Evolutionary conservation across 2,888 invertebrate genomes (phyloP).

Genomic region (Aporophyla nigra): DNA sequence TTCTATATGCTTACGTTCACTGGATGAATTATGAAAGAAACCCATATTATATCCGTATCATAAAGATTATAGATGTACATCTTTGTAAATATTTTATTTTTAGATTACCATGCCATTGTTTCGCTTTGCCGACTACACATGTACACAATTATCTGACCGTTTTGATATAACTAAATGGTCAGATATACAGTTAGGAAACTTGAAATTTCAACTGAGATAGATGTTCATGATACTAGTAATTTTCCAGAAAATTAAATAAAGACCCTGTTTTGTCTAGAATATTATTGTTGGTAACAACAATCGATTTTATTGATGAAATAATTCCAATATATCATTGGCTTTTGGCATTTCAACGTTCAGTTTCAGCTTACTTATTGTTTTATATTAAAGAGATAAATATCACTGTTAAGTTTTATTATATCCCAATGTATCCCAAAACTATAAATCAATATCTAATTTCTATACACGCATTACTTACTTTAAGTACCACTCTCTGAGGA

Average conservation of each 20-base stretch:
- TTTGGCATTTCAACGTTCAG: constrained; percentile 9
- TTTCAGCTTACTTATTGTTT: not conserved
- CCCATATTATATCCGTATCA: not conserved
- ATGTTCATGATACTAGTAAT: not conserved
- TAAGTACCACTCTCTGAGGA: constrained; percentile 15
- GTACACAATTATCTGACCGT: too few species aligned
- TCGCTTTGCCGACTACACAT: not conserved
- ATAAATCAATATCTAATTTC: constrained; percentile 14
- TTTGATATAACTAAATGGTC: not conserved
- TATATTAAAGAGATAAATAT: constrained; percentile 16
- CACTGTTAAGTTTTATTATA: constrained; percentile 15
- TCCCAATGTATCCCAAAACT: constrained; percentile 22
- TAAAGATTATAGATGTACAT: not conserved
- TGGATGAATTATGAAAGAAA: constrained; percentile 11
- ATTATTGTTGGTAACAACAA: not conserved
- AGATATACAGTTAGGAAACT: not conserved
- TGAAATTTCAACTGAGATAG: too few species aligned
- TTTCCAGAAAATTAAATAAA: not conserved
- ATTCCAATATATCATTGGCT: not conserved
- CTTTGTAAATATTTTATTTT: constrained; percentile 22
- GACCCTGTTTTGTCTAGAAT: not conserved
- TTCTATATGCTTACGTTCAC: constrained; percentile 21
- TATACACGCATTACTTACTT: constrained; percentile 13
- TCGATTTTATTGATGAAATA: not conserved
- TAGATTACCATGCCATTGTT: constrained; percentile 7